Conservation (phyloP, 2,888 invertebrate genomes). For the Amphimallon solstitiale region DNA sequence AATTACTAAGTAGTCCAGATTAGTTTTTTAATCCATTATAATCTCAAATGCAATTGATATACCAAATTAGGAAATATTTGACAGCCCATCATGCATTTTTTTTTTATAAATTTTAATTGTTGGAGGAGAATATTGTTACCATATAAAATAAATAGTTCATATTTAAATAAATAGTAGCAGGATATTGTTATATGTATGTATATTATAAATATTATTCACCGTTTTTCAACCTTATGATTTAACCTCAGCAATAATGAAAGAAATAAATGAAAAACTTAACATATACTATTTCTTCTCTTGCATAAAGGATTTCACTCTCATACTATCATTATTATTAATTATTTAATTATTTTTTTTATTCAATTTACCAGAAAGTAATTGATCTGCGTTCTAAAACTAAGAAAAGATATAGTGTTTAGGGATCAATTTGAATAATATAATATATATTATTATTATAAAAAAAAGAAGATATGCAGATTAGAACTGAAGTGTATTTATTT, state of each 20-base stretch:
- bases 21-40: too few species aligned
- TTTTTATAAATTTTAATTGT: conserved; percentile 2
- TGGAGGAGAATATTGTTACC: conserved; percentile 31
- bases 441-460: background rate
- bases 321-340: background rate
- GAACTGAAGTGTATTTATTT: conserved; percentile 27
- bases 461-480: conserved; percentile 26
- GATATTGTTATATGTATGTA: background rate
- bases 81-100: conserved; percentile 3
- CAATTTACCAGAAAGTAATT: conserved; percentile 13
- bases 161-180: conserved; percentile 5
- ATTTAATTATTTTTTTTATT: background rate
- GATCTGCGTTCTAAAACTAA: conserved; percentile 12
- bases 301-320: background rate
- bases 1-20: too few species aligned
- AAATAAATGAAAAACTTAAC: conserved; percentile 1
- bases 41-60: too few species aligned
- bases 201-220: conserved; percentile 12
- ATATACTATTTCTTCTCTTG: conserved; percentile 9
- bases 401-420: conserved; percentile 18
- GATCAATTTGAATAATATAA: conserved; percentile 28
- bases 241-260: background rate
- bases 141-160: conserved; percentile 16
- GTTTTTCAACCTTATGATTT: conserved; percentile 4
- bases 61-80: too few species aligned